Evolutionary conservation across 1,140 invertebrate genomes (phyloP).

Genomic region (Solenopsis fugax): DNA sequence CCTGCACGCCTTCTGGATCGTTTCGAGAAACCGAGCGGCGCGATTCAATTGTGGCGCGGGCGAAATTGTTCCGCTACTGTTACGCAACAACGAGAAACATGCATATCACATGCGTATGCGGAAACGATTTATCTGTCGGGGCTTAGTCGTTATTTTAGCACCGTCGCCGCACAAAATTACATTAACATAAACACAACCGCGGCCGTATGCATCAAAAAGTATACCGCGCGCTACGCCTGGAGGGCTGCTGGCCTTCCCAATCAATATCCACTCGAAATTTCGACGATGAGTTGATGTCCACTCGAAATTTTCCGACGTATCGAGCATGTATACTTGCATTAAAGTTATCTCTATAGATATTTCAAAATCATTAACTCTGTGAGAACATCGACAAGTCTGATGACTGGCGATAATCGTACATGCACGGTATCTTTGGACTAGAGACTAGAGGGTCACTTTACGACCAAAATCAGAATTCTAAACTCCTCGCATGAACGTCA

Average conservation of each 20-base stretch:
- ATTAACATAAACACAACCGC: conserved; percentile 83
- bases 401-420: not conserved
- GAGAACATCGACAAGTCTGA: not conserved
- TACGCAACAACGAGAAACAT: conserved; percentile 66
- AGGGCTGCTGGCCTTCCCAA: not conserved
- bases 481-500: not conserved
- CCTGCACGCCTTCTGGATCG: conserved; percentile 32
- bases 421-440: not conserved
- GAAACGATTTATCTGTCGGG: conserved; percentile 81
- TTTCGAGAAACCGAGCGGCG: conserved; percentile 45
- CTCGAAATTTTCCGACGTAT: conserved; percentile 13
- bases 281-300: not conserved
- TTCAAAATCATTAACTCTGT: not conserved
- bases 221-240: conserved; percentile 8
- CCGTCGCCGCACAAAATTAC: conserved; percentile 79
- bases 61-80: conserved; percentile 69
- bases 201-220: conserved; percentile 78
- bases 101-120: conserved; percentile 77
- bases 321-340: not conserved
- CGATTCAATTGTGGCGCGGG: conserved; percentile 69
- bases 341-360: not conserved
- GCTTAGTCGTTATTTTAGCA: conserved; percentile 81
- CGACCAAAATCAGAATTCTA: not conserved
- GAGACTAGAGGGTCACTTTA: not conserved
- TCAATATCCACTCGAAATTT: conserved; percentile 48